phyloP scores from a whole-genome alignment of 2,113 vertebrate species.

The Tragelaphus buxtoni region DNA sequence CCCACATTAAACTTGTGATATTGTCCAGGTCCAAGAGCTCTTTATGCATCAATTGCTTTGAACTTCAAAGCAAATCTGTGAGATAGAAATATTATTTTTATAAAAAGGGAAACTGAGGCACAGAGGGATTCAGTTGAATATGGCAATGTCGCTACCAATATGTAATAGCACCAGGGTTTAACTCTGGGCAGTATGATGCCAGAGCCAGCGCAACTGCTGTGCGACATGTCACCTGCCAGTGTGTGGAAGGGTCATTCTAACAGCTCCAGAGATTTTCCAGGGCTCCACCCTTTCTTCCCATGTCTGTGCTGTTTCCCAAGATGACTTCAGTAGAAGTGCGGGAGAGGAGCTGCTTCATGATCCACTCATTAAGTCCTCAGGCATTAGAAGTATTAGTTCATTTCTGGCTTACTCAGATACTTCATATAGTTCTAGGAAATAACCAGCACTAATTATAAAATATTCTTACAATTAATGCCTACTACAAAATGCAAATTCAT shows the following conservation, averaged over 20 bases:
- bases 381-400: constrained; percentile 19
- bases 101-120: background rate
- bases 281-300: background rate
- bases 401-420: background rate
- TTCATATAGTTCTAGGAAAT: background rate
- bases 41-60: too few species aligned
- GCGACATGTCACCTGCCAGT: too few species aligned
- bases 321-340: background rate
- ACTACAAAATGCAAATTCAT: background rate
- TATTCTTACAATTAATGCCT: background rate
- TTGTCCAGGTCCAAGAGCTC: background rate
- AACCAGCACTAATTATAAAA: background rate
- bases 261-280: background rate
- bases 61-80: background rate
- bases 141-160: background rate
- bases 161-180: background rate
- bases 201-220: background rate
- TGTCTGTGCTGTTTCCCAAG: background rate
- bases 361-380: background rate
- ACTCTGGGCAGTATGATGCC: background rate
- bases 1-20: background rate
- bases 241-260: background rate
- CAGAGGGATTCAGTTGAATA: background rate
- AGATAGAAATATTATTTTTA: background rate
- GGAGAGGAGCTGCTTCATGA: background rate